Conservation (phyloP, 2,888 invertebrate species). For the Drosophila testacea region DNA sequence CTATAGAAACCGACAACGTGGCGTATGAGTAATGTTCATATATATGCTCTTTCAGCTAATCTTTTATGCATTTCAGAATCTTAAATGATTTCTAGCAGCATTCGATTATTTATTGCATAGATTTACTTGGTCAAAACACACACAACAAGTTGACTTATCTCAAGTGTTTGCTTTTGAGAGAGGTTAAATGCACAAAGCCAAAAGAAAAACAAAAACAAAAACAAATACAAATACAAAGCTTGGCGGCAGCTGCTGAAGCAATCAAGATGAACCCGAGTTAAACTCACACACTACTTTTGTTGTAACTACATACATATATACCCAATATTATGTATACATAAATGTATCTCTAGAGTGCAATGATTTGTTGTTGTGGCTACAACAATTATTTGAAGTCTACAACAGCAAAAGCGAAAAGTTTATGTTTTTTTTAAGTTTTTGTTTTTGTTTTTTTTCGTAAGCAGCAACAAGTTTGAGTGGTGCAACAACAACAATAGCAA, state of each 20-base stretch:
- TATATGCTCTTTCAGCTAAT: too few species aligned
- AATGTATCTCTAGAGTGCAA: constrained; percentile 55
- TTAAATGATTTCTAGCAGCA: constrained; percentile 3
- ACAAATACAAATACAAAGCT: constrained; percentile 1
- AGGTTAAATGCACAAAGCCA: constrained; percentile 50
- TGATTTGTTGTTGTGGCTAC: constrained; percentile 55
- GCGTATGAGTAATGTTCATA: constrained; percentile 17
- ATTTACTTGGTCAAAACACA: constrained; percentile 24
- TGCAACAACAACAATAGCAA: constrained; percentile 68
- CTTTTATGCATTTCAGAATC: not conserved
- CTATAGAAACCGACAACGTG: constrained; percentile 2
- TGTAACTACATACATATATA: constrained; percentile 8
- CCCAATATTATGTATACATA: constrained; percentile 20
- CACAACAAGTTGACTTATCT: constrained; percentile 31
- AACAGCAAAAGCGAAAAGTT: constrained; percentile 57
- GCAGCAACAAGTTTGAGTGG: constrained; percentile 74
- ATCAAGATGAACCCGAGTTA: constrained; percentile 69
- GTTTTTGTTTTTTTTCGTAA: constrained; percentile 48
- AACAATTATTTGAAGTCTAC: constrained; percentile 52
- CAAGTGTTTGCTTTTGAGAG: constrained; percentile 29
- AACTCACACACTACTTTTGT: constrained; percentile 15
- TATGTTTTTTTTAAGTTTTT: constrained; percentile 28
- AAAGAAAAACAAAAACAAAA: constrained; percentile 10
- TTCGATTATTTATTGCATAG: constrained; percentile 35
- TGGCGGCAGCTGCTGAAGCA: constrained; percentile 62